A percentile compares a stretch with the other conserved stretches of the same genome.
These are phyloP conservation scores for Colinus virginianus DNA, from an alignment of 2,113 vertebrate species.

Conservation along the genomic window DNA sequence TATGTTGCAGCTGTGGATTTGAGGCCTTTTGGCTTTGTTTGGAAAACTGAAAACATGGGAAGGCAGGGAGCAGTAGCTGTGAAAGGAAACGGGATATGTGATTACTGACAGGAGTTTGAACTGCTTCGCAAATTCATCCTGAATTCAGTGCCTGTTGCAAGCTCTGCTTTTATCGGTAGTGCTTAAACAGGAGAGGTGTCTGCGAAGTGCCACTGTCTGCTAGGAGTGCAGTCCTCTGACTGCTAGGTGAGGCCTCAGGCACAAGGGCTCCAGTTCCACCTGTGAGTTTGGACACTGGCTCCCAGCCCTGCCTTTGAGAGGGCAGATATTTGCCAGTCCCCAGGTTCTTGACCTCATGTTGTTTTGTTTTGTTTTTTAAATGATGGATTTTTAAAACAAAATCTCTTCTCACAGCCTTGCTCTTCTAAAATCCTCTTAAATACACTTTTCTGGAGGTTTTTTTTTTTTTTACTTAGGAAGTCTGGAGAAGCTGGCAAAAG, in stretches of 20 bases:
- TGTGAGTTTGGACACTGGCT: background rate
- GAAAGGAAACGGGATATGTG: background rate
- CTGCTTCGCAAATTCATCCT: background rate
- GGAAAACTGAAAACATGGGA: background rate
- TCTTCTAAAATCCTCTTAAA: background rate
- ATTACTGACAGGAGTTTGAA: background rate
- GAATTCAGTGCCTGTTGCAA: background rate
- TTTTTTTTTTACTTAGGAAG: background rate
- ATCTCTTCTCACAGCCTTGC: background rate
- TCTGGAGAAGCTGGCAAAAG: background rate
- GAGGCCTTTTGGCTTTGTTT: background rate
- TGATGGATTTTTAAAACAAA: background rate
- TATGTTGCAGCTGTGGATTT: background rate
- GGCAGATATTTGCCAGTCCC: fast-evolving
- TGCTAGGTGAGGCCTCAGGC: fast-evolving
- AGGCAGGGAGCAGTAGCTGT: background rate
- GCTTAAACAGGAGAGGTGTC: background rate
- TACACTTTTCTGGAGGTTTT: background rate
- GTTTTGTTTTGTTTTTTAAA: too few relatives aligned
- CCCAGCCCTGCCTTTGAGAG: background rate
- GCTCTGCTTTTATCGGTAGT: background rate
- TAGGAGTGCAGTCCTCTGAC: background rate
- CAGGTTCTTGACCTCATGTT: too few relatives aligned
- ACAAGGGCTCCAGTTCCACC: background rate
- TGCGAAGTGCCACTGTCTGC: background rate